phyloP scores from a whole-genome alignment of 2,888 invertebrate genomes.

The Drosophila atripex region DNA sequence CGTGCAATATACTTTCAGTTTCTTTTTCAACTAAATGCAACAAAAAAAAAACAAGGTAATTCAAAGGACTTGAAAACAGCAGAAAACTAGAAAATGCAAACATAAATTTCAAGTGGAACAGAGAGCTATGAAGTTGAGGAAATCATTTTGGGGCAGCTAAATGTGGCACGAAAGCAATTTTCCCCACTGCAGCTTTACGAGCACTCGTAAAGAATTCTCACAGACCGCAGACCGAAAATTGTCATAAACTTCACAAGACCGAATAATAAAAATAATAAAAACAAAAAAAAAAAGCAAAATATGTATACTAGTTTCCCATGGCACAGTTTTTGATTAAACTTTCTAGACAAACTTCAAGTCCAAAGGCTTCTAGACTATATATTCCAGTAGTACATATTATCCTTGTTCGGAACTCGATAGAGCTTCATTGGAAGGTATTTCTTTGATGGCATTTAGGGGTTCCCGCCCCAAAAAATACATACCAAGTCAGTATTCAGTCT shows the following conservation, averaged over 20 bases:
- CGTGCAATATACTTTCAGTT: constrained; percentile 61
- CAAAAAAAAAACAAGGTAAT: constrained; percentile 5
- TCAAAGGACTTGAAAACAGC: constrained; percentile 3
- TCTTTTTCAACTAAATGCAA: constrained; percentile 5
- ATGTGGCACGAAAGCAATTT: constrained; percentile 34
- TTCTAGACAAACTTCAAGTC: neutral
- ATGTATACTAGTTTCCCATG: neutral
- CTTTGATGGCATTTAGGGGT: neutral
- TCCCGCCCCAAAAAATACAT: neutral
- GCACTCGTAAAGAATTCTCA: constrained; percentile 40
- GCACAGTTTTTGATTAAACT: neutral
- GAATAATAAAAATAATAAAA: constrained; percentile 13
- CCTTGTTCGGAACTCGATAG: neutral
- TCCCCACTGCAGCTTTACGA: constrained; percentile 33
- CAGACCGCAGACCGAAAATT: constrained; percentile 18
- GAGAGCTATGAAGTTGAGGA: constrained; percentile 21
- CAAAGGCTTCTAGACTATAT: too few species aligned
- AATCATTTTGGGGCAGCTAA: constrained; percentile 26
- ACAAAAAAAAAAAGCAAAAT: neutral
- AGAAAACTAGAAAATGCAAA: constrained; percentile 5
- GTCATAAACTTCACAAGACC: constrained; percentile 34
- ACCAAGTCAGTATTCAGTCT: neutral
- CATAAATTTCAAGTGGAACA: constrained; percentile 8
- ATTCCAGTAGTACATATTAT: neutral
- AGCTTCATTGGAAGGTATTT: too few species aligned